Evolutionary conservation across 2,797 vertebrate species (phyloP).

Genomic region (Cichlasoma orientale): DNA sequence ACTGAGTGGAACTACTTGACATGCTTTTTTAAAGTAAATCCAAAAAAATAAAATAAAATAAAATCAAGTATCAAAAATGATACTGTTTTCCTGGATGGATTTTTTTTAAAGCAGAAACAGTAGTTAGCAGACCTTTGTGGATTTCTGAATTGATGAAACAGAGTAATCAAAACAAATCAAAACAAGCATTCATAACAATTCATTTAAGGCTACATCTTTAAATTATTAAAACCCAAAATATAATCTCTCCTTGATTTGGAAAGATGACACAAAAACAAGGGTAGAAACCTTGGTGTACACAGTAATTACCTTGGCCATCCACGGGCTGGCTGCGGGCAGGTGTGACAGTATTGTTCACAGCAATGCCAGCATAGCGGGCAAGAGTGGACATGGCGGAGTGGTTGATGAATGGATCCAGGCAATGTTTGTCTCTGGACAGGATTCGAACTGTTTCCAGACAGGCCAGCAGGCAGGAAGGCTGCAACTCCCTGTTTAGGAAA

Average conservation of each 20-base stretch:
- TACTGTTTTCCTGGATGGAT: no score
- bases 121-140: neutral
- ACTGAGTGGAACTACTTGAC: no score
- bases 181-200: neutral
- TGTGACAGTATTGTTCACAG: neutral
- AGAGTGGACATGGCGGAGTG: constrained; percentile 84
- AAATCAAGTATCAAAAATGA: no score
- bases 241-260: neutral
- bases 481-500: constrained; percentile 86
- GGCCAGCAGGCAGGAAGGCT: constrained; percentile 86
- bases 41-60: no score
- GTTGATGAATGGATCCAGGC: constrained; percentile 83
- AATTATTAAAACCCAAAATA: neutral
- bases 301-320: constrained; percentile 55
- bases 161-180: neutral
- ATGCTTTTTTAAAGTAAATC: no score
- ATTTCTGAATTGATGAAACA: neutral
- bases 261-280: neutral
- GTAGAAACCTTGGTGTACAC: neutral
- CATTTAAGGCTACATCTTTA: neutral
- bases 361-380: constrained; percentile 81
- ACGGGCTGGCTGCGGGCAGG: neutral
- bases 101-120: neutral
- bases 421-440: constrained; percentile 87
- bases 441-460: constrained; percentile 92